These are phyloP conservation scores for Eulithis testata DNA, from an alignment of 2,888 invertebrate genomes.

Conservation along the genomic window DNA sequence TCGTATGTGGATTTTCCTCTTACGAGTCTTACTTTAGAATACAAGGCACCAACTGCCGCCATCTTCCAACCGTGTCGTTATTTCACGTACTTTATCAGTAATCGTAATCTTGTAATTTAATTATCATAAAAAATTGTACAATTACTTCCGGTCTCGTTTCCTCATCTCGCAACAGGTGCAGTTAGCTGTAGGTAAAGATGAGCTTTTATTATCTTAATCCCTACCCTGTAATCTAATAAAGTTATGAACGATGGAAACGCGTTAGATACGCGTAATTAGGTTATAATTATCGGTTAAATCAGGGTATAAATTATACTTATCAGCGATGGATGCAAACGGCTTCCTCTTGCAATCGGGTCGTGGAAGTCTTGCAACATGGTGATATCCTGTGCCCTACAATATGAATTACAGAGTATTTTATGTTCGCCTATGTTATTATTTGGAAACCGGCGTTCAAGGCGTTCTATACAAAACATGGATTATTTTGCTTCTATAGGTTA, in stretches of 20 bases:
- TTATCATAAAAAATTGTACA: conserved; percentile 25
- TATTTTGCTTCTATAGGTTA: no score
- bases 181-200: conserved; percentile 1
- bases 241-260: conserved; percentile 37
- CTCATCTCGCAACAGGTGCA: conserved; percentile 28
- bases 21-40: conserved; percentile 5
- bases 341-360: conserved; percentile 57
- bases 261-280: conserved; percentile 49
- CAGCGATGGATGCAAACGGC: conserved; percentile 47
- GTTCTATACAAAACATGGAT: conserved; percentile 2
- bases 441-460: conserved; percentile 26
- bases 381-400: conserved; percentile 51
- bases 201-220: conserved; percentile 18
- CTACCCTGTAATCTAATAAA: conserved; percentile 25
- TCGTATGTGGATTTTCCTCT: conserved; percentile 7
- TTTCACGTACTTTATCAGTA: conserved; percentile 19
- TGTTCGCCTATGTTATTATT: conserved; percentile 32
- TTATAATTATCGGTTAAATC: conserved; percentile 42
- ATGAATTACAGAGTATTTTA: conserved; percentile 40
- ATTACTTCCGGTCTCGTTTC: conserved; percentile 24
- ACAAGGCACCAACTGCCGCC: neutral
- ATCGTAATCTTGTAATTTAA: conserved; percentile 20
- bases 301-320: conserved; percentile 55
- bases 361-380: conserved; percentile 45
- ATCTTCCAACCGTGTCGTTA: conserved; percentile 16